These are phyloP conservation scores for Lasioglossum lativentre DNA, from an alignment of 2,888 invertebrate species.

Conservation along the genomic window DNA sequence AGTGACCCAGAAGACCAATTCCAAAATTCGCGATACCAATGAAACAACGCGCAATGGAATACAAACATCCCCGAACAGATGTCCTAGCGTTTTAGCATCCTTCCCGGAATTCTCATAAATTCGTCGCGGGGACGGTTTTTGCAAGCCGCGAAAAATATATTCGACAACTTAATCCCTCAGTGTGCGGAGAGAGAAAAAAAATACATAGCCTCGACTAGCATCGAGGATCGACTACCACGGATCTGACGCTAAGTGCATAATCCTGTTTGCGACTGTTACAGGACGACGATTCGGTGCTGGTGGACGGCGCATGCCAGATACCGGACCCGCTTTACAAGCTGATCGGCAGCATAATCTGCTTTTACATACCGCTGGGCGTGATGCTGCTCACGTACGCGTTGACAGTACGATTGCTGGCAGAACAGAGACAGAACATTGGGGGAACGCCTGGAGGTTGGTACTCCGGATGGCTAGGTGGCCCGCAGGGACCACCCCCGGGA, in stretches of 20 bases:
- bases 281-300: conserved; percentile 93
- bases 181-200: background rate
- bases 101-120: background rate
- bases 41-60: background rate
- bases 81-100: background rate
- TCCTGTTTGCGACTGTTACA: conserved; percentile 83
- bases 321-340: conserved; percentile 95
- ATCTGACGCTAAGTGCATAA: conserved; percentile 39
- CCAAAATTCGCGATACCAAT: background rate
- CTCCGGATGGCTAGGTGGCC: conserved; percentile 90
- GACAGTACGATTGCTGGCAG: conserved; percentile 94
- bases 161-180: background rate
- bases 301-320: conserved; percentile 94
- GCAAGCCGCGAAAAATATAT: background rate
- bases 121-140: background rate
- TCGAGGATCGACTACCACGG: background rate
- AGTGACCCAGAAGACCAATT: background rate
- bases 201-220: background rate
- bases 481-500: conserved; percentile 73
- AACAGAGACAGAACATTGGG: conserved; percentile 91
- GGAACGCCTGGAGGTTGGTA: conserved; percentile 88
- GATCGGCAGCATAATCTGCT: conserved; percentile 97
- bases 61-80: background rate
- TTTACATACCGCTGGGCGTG: conserved; percentile 97
- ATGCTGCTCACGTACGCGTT: conserved; percentile 98